Conservation (phyloP, 2,113 vertebrate species). For the Okapia johnstoni region DNA sequence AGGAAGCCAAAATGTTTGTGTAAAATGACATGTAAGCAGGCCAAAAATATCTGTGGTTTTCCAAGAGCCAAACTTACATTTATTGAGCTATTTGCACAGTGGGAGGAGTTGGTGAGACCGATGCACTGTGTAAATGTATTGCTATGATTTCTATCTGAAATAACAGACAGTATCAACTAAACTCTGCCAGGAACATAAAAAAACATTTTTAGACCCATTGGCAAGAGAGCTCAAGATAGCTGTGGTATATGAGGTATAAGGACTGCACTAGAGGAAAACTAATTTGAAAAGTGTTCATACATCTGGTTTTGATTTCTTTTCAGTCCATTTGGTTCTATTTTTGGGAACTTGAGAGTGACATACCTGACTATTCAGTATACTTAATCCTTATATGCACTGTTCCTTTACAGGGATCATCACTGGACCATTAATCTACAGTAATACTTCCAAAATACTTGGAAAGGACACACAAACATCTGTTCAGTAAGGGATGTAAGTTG, state of each 20-base stretch:
- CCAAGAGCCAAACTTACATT: not conserved
- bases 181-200: not conserved
- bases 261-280: not conserved
- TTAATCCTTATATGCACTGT: not conserved
- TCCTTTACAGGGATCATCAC: not conserved
- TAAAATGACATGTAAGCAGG: not conserved
- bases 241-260: not conserved
- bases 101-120: not conserved
- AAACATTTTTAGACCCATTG: not conserved
- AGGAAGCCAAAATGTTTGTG: not conserved
- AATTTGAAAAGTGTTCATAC: slow-evolving; percentile 12
- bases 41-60: not conserved
- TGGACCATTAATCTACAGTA: not conserved
- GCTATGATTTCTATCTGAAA: not conserved
- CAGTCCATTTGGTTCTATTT: slow-evolving; percentile 10
- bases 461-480: not conserved
- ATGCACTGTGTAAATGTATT: not conserved
- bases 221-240: not conserved
- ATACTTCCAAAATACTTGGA: not conserved
- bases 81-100: not conserved
- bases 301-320: not conserved
- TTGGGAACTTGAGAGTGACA: not conserved
- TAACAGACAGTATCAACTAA: not conserved
- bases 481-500: not conserved
- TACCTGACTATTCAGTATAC: not conserved